Evolutionary conservation across 2,888 invertebrate genomes (phyloP), one percentile per base, ranked within the genome.

Genomic region (Oscheius sp.): DNA sequence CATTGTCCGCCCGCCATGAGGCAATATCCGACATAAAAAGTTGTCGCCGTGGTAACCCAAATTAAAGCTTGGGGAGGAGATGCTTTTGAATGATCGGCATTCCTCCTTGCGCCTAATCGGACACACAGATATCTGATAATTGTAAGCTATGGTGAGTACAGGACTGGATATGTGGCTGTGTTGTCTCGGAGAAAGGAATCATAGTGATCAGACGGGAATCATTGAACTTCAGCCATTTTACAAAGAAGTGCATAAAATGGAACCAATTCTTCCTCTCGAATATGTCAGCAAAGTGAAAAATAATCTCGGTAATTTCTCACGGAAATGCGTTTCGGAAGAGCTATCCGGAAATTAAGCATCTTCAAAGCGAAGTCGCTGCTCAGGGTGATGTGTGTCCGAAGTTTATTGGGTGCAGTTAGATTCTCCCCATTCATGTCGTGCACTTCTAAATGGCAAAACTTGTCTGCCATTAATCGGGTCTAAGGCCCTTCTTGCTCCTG

Each of bases 401-500:
- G 35, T n/a, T 66, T 66, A 66, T 66, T 66, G 66, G 61, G 66
- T 52, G 49, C 52, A 66, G 66, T 66, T 27, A 49, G 52, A 66
- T 52, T 49, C 66, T n/a, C n/a, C n/a, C 66, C 66, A 66, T 66
- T 66, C 35, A 66, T 66, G 66, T 49, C 52, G 49, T 66, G 49
- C 66, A 66, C 66, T 66, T 46, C 63, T 66, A 46, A 35, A 64
- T 64, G 29, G 64, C 46, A 66, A 66, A 66, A 49, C 49, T 66
- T 66, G 66, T 66, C 66, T 66, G 66, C 66, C 49, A 66, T 66
- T 52, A 52, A 52, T 52, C 66, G 66, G 49, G 59, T n/a, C 49
- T 25, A 27, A 52, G 27, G 66, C 52, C 66, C 21, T 43, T n/a
- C 43, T 45, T n/a, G 12, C 52, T 49, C 35, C 21, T 52, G 29